Base-by-base conservation (phyloP, 2,797 vertebrate species). In the Sarcophilus harrisii region DNA sequence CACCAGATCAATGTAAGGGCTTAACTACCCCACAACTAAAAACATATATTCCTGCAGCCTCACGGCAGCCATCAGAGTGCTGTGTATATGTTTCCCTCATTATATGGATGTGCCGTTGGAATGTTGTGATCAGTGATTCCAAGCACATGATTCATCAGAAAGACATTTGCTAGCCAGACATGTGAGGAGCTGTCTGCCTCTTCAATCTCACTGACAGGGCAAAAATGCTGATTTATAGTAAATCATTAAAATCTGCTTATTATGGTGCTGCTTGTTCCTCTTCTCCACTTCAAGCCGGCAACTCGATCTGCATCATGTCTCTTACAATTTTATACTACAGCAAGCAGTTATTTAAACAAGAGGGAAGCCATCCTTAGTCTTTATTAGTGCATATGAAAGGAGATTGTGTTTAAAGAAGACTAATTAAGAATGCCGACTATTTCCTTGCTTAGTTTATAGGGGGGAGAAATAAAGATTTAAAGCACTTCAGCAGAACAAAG, bases 201-300 rank as follows among this genome's bases (percentile, higher is more conserved):
- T 99, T 99, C 99, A 99, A 99, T 99, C 99, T 99, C 99, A 98
- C 98, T 99, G 99, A 99, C 99, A 99, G 99, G 99, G 99, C 99
- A 99, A 99, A 99, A 99, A 99, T 99, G 99, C 99, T 99, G 99
- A 99, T 99, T 99, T 99, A 99, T 99, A 99, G 99, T 99, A 99
- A 99, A 99, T 99, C 99, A 99, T 99, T 99, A 99, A 99, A 99
- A 99, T 99, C 99, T 99, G 99, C 99, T 99, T 99, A 99, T 99
- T 99, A 99, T 99, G 99, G 99, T 99, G 98, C 99, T 99, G 99
- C 99, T 99, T 99, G 99, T 99, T 99, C 99, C 98, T 99, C 98
- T 98, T 98, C 98, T 98, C 98, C 98, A 98, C 99, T 99, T 99
- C 98, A 98, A 98, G 98, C 98, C 98, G 95, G 98, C 98, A 98